Evolutionary conservation across 2,797 vertebrate genomes (phyloP).

Genomic region (Pangasius mekongensis): DNA sequence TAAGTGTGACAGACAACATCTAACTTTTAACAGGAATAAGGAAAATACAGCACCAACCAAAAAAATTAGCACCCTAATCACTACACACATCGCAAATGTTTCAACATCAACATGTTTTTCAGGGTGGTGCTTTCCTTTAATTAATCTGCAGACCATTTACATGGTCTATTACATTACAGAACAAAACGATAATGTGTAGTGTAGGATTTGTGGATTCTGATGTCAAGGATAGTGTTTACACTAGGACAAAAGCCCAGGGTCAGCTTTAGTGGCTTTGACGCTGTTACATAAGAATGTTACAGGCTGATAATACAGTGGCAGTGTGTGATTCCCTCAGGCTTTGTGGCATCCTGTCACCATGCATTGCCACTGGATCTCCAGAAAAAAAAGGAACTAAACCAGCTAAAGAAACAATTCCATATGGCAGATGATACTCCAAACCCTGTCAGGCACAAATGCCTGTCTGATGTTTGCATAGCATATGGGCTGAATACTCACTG

Average conservation of each 20-base stretch:
- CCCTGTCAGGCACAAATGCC: background rate
- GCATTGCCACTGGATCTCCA: slow-evolving; percentile 24
- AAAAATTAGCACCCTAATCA: background rate
- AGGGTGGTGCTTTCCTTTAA: background rate
- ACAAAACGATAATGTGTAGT: background rate
- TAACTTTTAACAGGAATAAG: background rate
- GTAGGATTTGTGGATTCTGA: background rate
- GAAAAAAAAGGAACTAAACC: background rate
- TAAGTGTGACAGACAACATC: background rate
- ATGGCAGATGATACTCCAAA: background rate
- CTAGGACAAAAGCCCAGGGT: slow-evolving; percentile 9
- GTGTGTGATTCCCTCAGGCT: slow-evolving; percentile 28
- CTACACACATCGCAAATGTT: background rate
- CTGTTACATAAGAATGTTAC: slow-evolving; percentile 29
- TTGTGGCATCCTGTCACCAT: slow-evolving; percentile 36
- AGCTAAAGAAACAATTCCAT: background rate
- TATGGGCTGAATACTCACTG: background rate
- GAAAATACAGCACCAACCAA: background rate
- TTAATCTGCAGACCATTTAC: background rate
- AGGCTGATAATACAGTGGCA: slow-evolving; percentile 17
- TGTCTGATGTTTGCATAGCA: slow-evolving; percentile 1
- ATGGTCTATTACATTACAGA: background rate
- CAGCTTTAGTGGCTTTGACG: slow-evolving; percentile 13
- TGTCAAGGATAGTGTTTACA: background rate
- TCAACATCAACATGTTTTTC: background rate